Base-by-base conservation (phyloP, 1,140 invertebrate genomes). In the Hypsibius dujardini region DNA sequence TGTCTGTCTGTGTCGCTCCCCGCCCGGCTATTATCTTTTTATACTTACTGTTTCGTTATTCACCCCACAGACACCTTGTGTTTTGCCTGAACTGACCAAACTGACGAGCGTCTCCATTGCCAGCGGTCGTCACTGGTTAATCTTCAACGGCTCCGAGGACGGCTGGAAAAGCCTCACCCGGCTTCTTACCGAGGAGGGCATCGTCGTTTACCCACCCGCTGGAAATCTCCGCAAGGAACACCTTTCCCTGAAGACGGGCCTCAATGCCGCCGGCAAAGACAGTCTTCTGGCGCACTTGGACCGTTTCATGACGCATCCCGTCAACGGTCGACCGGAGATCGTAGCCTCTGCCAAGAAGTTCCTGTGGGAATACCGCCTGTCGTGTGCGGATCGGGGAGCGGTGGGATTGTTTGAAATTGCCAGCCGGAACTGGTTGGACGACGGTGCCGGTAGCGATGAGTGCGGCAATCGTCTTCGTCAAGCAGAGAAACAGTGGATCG, bases 91-190 rank as follows among this genome's bases (percentile, higher is more conserved):
- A 42, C 3, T 67, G 3, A 14, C 62, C 62, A 7, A 42, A 3
- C 62, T 67, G 12, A 7, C 3, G 42, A 42, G 42, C 7, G 42
- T 67, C 3, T 42, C 7, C 12, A 3, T 67, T 7, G 62, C 62
- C 3, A 14, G 7, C 45, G 62, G 62, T 7, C 2, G 28, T 7
- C n/a, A 3, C 3, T 70, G 70, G 70, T 3, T 70, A 3, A 70
- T n/a, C 47, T 70, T 70, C 46, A 67, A 7, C 7, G 62, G 62
- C 3, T 3, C 12, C 3, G n/a, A 56, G 7, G 45, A 70, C n/a
- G 40, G 47, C 70, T 62, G 72, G 72, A 62, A 72, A 2, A 62
- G 62, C 28, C n/a, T 73, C 1, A 73, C 50, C 3, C 12, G 3
- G 7, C 7, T 56, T 7, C 47, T 69, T 12, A 7, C 50, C 3